Evolutionary conservation across 2,797 vertebrate species (phyloP), one percentile per base, ranked within the genome.

Genomic region (Acridotheres tristis): DNA sequence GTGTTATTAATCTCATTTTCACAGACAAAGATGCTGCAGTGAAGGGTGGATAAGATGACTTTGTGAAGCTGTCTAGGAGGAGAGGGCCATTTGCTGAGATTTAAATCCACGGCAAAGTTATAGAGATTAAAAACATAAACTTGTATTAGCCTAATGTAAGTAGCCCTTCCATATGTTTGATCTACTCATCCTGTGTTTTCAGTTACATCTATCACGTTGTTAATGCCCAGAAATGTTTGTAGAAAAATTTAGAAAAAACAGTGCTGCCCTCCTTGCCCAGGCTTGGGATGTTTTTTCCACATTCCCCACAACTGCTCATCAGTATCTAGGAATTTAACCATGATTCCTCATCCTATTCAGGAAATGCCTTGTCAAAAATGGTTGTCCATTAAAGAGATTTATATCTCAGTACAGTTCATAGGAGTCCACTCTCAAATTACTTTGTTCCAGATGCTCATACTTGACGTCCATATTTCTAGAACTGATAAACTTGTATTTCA

Each of bases 291-390:
- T 87, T 86, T 82, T 69, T 68, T 95, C 67, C 26, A 5, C 1
- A 1, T 82, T 84, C 62, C 22, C n/a, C 66, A 75, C 43, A 93
- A 77, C 13, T 80, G 73, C 42, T 91, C n/a, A 32, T 38, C 2
- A 13, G 19, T 53, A 58, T 78, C 55, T 53, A 91, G 22, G 62
- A 91, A 86, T 89, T 90, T 43, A 88, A 72, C 59, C 72, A 26
- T 12, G 47, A 84, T 87, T 68, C 61, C 55, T 89, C 7, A 1
- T 51, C 34, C 45, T 59, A 7, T 42, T 78, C 63, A 73, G 85
- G 66, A 92, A 93, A 94, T 61, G 63, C n/a, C 34, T 18, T 79
- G 48, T 72, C 66, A 79, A 38, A 92, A 93, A 74, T 8, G 23
- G 59, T 45, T 82, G 27, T 78, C 27, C 38, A 26, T 63, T 29